Evolutionary conservation across 2,888 invertebrate species (phyloP).

Genomic region (Octonoba sinensis): DNA sequence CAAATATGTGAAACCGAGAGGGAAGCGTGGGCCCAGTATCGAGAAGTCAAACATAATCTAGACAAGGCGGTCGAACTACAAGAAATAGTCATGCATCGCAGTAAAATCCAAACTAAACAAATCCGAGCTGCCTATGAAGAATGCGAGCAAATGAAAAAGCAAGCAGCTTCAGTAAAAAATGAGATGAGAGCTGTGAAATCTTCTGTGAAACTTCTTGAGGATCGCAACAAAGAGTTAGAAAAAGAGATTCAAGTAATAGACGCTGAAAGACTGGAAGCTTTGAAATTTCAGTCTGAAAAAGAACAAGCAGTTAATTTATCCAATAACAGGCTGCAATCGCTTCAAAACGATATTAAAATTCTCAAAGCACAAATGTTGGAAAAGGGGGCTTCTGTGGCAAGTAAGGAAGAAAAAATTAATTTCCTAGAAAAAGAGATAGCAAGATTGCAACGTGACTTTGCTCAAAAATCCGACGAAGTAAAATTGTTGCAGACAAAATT

Average conservation of each 20-base stretch:
- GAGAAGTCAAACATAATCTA: too few species aligned
- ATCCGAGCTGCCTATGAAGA: too few species aligned
- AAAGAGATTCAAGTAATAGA: not conserved
- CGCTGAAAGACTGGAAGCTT: not conserved
- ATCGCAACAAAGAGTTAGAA: not conserved
- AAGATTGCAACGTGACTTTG: not conserved
- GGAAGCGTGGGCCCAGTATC: too few species aligned
- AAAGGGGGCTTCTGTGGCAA: not conserved
- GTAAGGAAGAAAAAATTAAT: not conserved
- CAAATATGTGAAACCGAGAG: too few species aligned
- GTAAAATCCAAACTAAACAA: too few species aligned
- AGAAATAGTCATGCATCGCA: too few species aligned
- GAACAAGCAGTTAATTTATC: too few species aligned
- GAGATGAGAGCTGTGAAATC: not conserved
- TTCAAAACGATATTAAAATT: not conserved
- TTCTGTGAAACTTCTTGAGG: not conserved
- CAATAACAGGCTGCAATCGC: not conserved
- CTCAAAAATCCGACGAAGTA: not conserved
- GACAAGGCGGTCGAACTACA: too few species aligned
- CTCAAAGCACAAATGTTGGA: not conserved
- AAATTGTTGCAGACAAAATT: conserved; percentile 1
- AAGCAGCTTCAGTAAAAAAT: not conserved
- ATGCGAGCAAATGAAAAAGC: too few species aligned
- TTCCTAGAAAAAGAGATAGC: not conserved
- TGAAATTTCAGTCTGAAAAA: conserved; percentile 1